Base-by-base conservation (phyloP, 1,140 invertebrate species). In the Calycopis cecrops region DNA sequence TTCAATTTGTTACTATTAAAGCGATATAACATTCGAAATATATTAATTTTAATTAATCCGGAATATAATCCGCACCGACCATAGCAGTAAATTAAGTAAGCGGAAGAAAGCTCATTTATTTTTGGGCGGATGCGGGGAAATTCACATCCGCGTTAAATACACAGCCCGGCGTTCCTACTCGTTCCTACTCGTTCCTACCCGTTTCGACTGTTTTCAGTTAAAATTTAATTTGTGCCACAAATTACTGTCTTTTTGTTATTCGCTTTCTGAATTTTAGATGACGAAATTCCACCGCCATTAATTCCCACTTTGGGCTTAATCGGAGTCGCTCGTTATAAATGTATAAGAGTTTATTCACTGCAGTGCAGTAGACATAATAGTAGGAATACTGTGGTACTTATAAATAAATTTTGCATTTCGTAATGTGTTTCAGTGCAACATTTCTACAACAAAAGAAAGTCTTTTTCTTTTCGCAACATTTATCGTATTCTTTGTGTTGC, bases 31-130 rank as follows among this genome's bases (percentile, higher is more conserved):
- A 17, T 16, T 44, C 17, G 16, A 64, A 76, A 67, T 83, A 80
- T 82, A 83, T 85, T 77, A 83, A 79, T 83, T 76, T 80, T 82
- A 85, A 85, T 83, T 74, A 74, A 84, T 86, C 72, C 67, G 72
- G 65, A 63, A 62, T 69, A 69, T 66, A 66, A 65, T 59, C 65
- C 57, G 67, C 59, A 60, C 58, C 68, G 71, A 68, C 72, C 70
- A 71, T 66, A 63, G 75, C 72, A 73, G 77, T 82, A 79, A 83
- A 86, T 86, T 84, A 86, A 84, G 78, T 84, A 80, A 82, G 80
- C 80, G 79, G 80, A 86, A 84, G 83, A 86, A 86, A 83, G 75
- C 75, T 81, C 80, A 83, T 86, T 81, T 81, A 86, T 83, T 84
- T 85, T 83, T 84, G 78, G 80, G 61, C 78, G 79, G 80, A 84